These are phyloP conservation scores for Tetranychus piercei DNA, from an alignment of 2,888 invertebrate species.

Conservation along the genomic window DNA sequence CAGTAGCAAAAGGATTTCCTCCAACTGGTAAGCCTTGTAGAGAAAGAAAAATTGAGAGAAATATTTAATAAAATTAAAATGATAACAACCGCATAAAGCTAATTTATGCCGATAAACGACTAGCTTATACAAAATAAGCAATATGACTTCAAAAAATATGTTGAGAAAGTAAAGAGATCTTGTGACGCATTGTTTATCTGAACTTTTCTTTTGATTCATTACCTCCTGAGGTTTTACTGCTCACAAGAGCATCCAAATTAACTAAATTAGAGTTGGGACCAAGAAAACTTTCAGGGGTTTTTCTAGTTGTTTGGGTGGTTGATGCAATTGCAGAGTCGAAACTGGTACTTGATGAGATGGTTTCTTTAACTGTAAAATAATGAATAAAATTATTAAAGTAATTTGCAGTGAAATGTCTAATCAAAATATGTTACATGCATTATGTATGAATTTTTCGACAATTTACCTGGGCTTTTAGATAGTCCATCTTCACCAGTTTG, in stretches of 20 bases:
- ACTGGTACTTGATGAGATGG: not conserved
- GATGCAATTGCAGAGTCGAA: slow-evolving; percentile 12
- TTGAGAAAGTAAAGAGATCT: too few species aligned
- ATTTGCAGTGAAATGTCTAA: not conserved
- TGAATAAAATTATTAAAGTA: not conserved
- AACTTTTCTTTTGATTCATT: not conserved
- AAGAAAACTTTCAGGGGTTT: slow-evolving; percentile 85
- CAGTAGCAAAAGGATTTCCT: slow-evolving; percentile 27
- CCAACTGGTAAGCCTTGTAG: slow-evolving; percentile 21
- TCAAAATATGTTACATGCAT: too few species aligned
- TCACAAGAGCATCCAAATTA: slow-evolving; percentile 88
- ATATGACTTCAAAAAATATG: not conserved
- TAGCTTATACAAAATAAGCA: not conserved
- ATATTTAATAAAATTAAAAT: not conserved
- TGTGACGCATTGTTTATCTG: too few species aligned
- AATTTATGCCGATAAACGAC: not conserved
- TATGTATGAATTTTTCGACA: not conserved
- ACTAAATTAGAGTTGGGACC: slow-evolving; percentile 92
- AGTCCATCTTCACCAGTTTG: not conserved
- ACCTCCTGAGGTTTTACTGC: slow-evolving; percentile 30
- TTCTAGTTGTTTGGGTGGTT: slow-evolving; percentile 39
- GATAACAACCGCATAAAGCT: not conserved
- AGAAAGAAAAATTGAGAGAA: not conserved
- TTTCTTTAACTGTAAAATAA: not conserved
- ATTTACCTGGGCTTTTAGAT: not conserved